Evolutionary conservation across 2,797 vertebrate species (phyloP), one percentile per base, ranked within the genome.

Genomic region (Florisuga fusca): DNA sequence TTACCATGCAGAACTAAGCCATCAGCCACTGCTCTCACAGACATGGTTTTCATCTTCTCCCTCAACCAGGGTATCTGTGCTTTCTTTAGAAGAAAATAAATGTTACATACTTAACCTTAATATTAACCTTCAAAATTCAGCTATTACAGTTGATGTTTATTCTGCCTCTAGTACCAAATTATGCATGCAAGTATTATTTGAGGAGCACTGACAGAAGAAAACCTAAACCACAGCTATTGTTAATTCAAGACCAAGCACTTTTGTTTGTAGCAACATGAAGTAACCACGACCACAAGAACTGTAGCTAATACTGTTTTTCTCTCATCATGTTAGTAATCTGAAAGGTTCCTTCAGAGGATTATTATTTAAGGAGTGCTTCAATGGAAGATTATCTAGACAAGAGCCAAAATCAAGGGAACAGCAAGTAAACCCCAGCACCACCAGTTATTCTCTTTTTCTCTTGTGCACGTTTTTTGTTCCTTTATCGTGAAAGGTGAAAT

Each of bases 1-100:
- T 96, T 90, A 90, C 78, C 87, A 80, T 83, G 90, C 91, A 96
- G 94, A 94, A 94, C 91, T 95, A 94, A 97, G 84, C 83, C 76
- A 90, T 81, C 84, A 85, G 89, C 92, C 91, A 76, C 48, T 82
- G 87, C 93, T 94, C 89, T 94, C 84, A 26, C 79, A 84, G 78
- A 89, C 75, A 21, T 8, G 20, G 75, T 84, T 96, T 89, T 77
- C 85, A 62, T 67, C 85, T 94, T 74, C 36, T 59, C 85, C 67
- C 58, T 89, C 57, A 88, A 82, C 80, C 62, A 55, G 88, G 68
- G 45, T 10, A 33, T 43, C 57, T 59, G 9, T 19, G 11, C 64
- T 77, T 92, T 85, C 67, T 82, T 73, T 77, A 41, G 46, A 86
- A 67, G 61, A 90, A 89, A 87, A 87, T 36, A 77, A 79, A 89